Evolutionary conservation across 2,797 vertebrate species (phyloP), one percentile per base, ranked within the genome.

Genomic region (Peromyscus eremicus): DNA sequence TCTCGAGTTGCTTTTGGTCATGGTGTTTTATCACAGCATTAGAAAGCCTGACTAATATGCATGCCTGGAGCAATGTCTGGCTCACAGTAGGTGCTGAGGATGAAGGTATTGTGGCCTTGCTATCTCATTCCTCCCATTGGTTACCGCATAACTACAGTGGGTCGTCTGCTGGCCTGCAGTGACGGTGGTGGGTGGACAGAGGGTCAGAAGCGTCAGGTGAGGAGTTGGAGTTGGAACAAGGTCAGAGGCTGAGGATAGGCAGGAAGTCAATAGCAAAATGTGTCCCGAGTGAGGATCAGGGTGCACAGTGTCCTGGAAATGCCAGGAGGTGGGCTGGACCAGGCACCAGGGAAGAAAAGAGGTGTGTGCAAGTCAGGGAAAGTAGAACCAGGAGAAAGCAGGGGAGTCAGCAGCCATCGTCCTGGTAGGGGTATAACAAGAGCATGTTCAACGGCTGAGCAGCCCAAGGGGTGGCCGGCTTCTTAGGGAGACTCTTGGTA

Each of bases 371-470:
- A 17, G 79, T 71, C 68, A 46, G 25, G 21, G 52, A 46, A 17
- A n/a, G 32, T 4, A 25, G 80, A 52, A 64, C 52, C 29, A 3
- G 40, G 57, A 88, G 21, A 21, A 83, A 19, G 55, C 1, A 7
- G 52, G 16, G 27, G 27, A 57, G 23, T 46, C 16, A 12, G 23
- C 6, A 32, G 29, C 32, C 71, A 32, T n/a, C 6, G 3, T 75
- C 19, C 77, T 27, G 25, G 4, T 7, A 27, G 76, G 37, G 62
- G 23, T 19, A 40, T 60, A 32, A 40, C 3, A 9, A 6, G n/a
- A 52, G 71, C 13, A 11, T 3, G 0, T 5, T n/a, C 19, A 43
- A 17, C 10, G 34, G 27, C 2, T 0, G 8, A 77, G 37, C 7
- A 37, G 43, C 32, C 10, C 71, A 49, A 8, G 16, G 16, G 23